Conservation (phyloP, 2,113 vertebrate species). For the Motacilla alba region DNA sequence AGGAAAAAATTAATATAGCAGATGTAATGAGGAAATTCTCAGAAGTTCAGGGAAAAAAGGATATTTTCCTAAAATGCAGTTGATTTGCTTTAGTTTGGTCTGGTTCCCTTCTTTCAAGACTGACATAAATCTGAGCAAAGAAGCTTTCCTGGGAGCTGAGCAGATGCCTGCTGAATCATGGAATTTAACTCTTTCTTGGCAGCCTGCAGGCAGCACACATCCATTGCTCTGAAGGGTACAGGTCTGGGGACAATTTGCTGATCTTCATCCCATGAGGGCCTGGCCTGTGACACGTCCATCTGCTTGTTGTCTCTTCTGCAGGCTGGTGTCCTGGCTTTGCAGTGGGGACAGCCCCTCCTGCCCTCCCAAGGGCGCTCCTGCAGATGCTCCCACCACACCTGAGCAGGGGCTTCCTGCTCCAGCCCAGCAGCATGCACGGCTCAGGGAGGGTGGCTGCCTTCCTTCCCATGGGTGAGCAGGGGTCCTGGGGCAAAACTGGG, state of each 20-base stretch:
- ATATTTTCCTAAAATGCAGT: background rate
- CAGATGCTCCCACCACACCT: rapidly evolving
- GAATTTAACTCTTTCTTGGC: background rate
- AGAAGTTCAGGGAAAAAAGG: background rate
- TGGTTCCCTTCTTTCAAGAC: background rate
- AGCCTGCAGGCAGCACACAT: background rate
- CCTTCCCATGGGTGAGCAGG: rapidly evolving
- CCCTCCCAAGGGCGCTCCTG: background rate
- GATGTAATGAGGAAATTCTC: conserved; percentile 10
- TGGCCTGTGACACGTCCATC: background rate
- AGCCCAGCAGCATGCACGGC: background rate
- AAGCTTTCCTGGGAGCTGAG: background rate
- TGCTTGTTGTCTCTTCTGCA: background rate
- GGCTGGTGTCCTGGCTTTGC: rapidly evolving
- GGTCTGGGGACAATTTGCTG: background rate
- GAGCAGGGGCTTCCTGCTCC: background rate
- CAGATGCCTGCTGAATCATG: conserved; percentile 39
- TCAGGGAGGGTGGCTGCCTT: background rate
- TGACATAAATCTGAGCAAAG: conserved; percentile 23
- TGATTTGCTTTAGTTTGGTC: conserved; percentile 6
- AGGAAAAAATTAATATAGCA: background rate
- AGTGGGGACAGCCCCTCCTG: background rate
- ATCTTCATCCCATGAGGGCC: too few species aligned
- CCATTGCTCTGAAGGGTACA: rapidly evolving
- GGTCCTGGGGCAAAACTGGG: background rate